Evolutionary conservation across 2,113 vertebrate species (phyloP), one percentile per base, ranked within the genome.

Genomic region (Laterallus jamaicensis): DNA sequence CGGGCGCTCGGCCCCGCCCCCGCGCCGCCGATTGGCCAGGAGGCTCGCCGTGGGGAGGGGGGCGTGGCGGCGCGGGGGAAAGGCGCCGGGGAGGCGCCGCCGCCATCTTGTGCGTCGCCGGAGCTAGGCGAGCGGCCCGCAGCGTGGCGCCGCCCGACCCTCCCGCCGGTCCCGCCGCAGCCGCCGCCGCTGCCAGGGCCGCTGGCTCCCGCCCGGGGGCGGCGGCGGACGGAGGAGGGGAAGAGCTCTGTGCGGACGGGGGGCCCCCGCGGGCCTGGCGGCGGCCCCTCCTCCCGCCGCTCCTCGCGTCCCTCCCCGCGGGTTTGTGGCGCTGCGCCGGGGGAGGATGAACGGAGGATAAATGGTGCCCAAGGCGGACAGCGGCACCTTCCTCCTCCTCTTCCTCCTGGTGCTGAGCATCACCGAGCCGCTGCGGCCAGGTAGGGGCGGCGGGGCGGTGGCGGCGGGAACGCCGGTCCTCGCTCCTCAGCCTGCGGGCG

Each of bases 261-360:
- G 31, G 28, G 19, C 40, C 42, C 44, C 63, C 21, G 55, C 64
- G 63, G 70, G 77, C 47, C 42, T 86, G 86, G 64, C 31, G 78
- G 82, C 75, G 50, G 62, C 74, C 56, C 62, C 91, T 59, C 31
- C 79, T 32, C 62, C 35, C 37, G 69, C 50, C 82, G 66, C 71
- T 74, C 74, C 63, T 73, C 82, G 56, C 76, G 77, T 82, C 70
- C 84, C 75, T 92, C 69, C 86, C 47, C 71, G 82, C 95, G 94
- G 93, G 93, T 90, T 97, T 95, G 95, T 97, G 96, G 96, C 92
- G 91, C 96, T 96, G 95, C 96, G 97, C 96, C 63, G 98, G 97
- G 98, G 98, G 98, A 99, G 98, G 98, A 99, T 99, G 99, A 99
- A 99, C 99, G 99, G 99, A 99, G 99, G 99, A 99, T 99, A 99